Evolutionary conservation across 2,113 vertebrate species (phyloP), one percentile per base, ranked within the genome.

Genomic region (Heterocephalus glaber): DNA sequence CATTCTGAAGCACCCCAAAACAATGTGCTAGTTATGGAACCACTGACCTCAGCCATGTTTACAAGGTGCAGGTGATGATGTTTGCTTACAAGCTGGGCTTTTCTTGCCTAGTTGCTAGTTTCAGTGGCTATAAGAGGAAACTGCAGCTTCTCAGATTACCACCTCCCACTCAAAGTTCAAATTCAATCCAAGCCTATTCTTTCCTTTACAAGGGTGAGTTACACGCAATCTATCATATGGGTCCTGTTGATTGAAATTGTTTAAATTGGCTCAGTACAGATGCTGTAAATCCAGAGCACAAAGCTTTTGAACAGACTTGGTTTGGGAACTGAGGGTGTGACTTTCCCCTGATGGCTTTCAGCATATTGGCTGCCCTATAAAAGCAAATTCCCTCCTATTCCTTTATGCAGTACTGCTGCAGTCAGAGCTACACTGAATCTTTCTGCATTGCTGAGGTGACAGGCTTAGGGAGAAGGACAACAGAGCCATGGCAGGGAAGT

Each of bases 261-360:
- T 98, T 97, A 97, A 97, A 97, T 97, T 95, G 96, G 84, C 84
- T 94, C 94, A 61, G 77, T 58, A 44, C 92, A 74, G 49, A 92
- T 68, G n/a, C 49, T 88, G 41, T 91, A 95, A 94, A 96, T 97
- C 79, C 65, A 89, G 84, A 96, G 74, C 24, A 33, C 44, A 87
- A 52, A 61, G 41, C 79, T 74, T 92, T 83, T 72, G 24, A 35
- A 35, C 61, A 0, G 17, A 94, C 90, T 96, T 90, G 92, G 65
- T 95, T 97, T 97, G 84, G 49, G 84, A 97, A 86, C 86, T 33
- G 86, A 96, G 89, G 86, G 19, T 60, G 86, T 93, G 65, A 60
- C 63, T 95, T 94, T 96, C 58, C 89, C 96, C 96, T n/a, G 30
- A 96, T 96, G 97, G 95, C 84, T 95, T 87, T 65, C 58, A 54